Percentiles rank a stretch among this genome's conserved stretches.
phyloP scores from a whole-genome alignment of 1,140 invertebrate genomes.

The Drosophila lini region DNA sequence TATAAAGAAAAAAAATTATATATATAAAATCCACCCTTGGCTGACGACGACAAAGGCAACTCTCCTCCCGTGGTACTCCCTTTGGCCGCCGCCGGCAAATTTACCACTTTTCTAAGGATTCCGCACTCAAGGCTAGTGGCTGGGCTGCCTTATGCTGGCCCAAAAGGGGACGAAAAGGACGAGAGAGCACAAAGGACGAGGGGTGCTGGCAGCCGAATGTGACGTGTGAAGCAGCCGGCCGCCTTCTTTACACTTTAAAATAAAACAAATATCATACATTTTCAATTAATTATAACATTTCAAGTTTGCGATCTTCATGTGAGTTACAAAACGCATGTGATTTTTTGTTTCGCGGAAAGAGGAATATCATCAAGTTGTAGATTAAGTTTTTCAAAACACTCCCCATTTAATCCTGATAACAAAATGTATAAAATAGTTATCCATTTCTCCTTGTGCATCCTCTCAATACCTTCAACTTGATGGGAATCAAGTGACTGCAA shows the following conservation, averaged over 20 bases:
- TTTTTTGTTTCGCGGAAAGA: not conserved
- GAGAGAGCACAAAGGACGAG: slow-evolving; percentile 8
- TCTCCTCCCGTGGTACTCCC: slow-evolving; percentile 11
- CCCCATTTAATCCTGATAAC: fast-evolving
- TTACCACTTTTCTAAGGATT: slow-evolving; percentile 82
- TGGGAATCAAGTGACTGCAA: slow-evolving; percentile 74
- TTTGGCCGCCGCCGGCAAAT: slow-evolving; percentile 65
- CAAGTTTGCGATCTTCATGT: not conserved
- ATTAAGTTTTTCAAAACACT: not conserved
- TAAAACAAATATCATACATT: not conserved
- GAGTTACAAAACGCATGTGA: not conserved
- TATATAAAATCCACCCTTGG: slow-evolving; percentile 68
- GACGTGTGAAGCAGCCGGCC: slow-evolving; percentile 25
- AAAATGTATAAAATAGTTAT: not conserved
- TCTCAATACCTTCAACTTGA: slow-evolving; percentile 21
- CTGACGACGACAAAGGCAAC: slow-evolving; percentile 34
- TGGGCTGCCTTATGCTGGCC: slow-evolving; percentile 9
- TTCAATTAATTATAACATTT: not conserved
- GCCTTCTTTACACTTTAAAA: slow-evolving; percentile 14
- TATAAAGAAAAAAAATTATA: slow-evolving; percentile 13
- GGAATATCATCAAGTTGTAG: not conserved
- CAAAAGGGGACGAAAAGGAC: slow-evolving; percentile 1
- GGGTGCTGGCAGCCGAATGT: slow-evolving; percentile 11
- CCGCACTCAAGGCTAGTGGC: slow-evolving; percentile 66
- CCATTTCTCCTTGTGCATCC: slow-evolving; percentile 20